Evolutionary conservation across 2,797 vertebrate species (phyloP), one percentile per base, ranked within the genome.

Genomic region (Parambassis ranga): DNA sequence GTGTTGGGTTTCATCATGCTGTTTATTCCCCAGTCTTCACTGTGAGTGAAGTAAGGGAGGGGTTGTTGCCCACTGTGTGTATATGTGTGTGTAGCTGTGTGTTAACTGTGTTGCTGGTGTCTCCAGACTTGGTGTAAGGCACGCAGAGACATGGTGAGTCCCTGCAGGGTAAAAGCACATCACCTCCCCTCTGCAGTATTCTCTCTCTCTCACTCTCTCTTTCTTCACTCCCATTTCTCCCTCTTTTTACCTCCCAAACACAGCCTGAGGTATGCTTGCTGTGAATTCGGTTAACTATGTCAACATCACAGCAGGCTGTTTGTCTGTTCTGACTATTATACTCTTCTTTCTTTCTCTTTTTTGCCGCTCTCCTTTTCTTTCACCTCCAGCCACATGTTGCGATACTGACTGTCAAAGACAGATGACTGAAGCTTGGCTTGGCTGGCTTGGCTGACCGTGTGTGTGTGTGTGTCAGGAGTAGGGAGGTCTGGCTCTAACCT

Each of bases 1-100:
- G 90, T 76, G 80, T 88, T 82, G 26, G 72, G 85, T 91, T 92
- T 90, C 90, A 89, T 88, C 85, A 87, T 82, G 77, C 67, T 91
- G 88, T 90, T 91, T 91, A 85, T 77, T 71, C 48, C 50, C 56
- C 26, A 7, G 43, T 72, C 75, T 20, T 60, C 44, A 8, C 57
- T 56, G 44, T 38, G 56, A 67, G 65, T 44, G 43, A 62, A 65
- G 71, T 47, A 24, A 39, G 65, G 72, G 65, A 62, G 57, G 72
- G 59, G 23, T 42, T 47, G 23, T 36, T 5, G 23, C 49, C 65
- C 37, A 32, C 20, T 57, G 27, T 59, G 22, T 51, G 49, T 14
- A 13, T 52, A 39, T 27, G 19, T 33, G 36, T 10, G 31, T 58
- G 42, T 52, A n/a, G n/a, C n/a, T n/a, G 37, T 68, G 43, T 61